Base-by-base conservation (phyloP, 2,797 vertebrate species). In the Orestias chungarensis region DNA sequence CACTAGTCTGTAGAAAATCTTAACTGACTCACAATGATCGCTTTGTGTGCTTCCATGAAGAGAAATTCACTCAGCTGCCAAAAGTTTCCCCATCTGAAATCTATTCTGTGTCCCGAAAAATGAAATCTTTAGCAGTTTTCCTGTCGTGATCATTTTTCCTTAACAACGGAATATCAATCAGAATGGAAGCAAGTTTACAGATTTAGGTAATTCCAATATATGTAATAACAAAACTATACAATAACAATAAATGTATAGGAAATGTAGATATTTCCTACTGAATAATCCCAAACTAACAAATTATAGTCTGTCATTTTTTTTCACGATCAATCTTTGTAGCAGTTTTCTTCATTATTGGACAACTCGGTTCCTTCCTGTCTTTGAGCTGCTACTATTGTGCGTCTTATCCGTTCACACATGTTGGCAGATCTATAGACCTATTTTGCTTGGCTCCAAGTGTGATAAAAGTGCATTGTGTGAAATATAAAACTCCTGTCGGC, bases 11-110 rank as follows among this genome's bases (percentile, higher is more conserved):
- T 70, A 44, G 80, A 83, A 88, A 83, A n/a, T n/a, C 57, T 71
- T 31, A 33, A 59, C 57, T 1, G 23, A 59, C 66, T 69, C 75
- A 92, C 88, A 93, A 92, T 86, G 79, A 74, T 55, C 27, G 81
- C 81, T 77, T 92, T 93, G 88, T 92, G 57, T 50, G 50, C 66
- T 47, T 79, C 46, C 43, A 57, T 33, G 64, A 89, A 86, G 82
- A 73, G 82, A 74, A 66, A 29, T 87, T 80, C 75, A 75, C 3
- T 76, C 54, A 49, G 69, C 74, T 59, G 69, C 69, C 71, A 49
- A 74, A 59, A 75, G 68, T 73, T 40, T 62, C 49, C 80, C 67
- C 73, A 67, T 67, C 66, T 86, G 78, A 29, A 74, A 82, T 84
- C 75, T 71, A 78, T 82, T 87, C 74, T 84, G 65, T 81, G 38